These are phyloP conservation scores for Pheosia tremula DNA, from an alignment of 2,888 invertebrate species.

Conservation along the genomic window DNA sequence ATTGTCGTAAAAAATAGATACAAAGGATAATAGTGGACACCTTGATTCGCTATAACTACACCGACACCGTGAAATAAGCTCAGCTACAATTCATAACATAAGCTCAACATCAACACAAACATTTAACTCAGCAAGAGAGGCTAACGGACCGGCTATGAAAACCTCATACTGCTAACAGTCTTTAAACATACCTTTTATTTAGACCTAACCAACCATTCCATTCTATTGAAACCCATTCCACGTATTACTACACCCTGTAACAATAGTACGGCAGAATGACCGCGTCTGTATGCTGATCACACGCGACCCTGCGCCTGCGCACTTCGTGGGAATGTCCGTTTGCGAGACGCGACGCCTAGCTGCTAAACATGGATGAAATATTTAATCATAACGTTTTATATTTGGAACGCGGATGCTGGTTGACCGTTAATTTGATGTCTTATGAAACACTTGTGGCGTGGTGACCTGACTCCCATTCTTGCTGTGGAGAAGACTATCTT, in stretches of 20 bases:
- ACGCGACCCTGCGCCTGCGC: conserved; percentile 22
- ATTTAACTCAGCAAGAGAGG: too few species aligned
- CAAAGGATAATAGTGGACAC: too few species aligned
- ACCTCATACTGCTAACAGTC: too few species aligned
- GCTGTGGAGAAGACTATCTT: too few species aligned
- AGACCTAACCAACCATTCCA: not conserved
- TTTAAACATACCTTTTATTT: conserved; percentile 1
- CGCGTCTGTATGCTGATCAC: conserved; percentile 30
- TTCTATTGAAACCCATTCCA: not conserved
- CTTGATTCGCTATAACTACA: too few species aligned
- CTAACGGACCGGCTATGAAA: too few species aligned
- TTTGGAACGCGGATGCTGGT: conserved; percentile 5
- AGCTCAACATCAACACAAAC: too few species aligned
- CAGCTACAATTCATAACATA: too few species aligned
- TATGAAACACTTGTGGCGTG: not conserved
- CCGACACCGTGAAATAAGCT: too few species aligned
- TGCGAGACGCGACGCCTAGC: conserved; percentile 12
- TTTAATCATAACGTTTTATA: conserved; percentile 9
- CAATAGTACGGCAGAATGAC: not conserved
- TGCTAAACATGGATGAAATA: conserved; percentile 14
- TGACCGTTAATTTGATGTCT: not conserved
- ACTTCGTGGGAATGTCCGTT: conserved; percentile 42
- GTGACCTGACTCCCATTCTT: too few species aligned
- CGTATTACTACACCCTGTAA: conserved; percentile 1
- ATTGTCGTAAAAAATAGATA: too few species aligned